Evolutionary conservation across 2,113 vertebrate genomes (phyloP), one percentile per base, ranked within the genome.

Genomic region (Dicaeum eximium): DNA sequence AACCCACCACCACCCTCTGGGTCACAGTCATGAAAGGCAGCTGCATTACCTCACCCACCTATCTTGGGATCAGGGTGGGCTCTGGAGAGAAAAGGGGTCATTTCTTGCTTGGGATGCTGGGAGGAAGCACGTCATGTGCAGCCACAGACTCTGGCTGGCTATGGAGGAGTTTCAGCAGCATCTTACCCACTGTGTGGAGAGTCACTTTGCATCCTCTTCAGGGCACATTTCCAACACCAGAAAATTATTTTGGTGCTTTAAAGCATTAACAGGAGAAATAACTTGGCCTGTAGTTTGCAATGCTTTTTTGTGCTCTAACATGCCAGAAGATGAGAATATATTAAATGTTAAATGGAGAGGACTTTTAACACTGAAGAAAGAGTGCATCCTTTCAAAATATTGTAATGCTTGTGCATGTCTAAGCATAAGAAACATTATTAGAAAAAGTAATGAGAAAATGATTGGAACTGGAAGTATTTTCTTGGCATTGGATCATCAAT

Each of bases 31-130:
- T 72, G 82, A 93, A 95, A 86, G 1, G 30, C 90, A 96, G 89
- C 70, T 94, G 82, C 79, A 37, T 95, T 58, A 80, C 78, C 70
- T 96, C 80, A 91, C 91, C 86, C 90, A 90, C 80, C 67, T 94
- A 33, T 60, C 95, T 86, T 37, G 62, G 88, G 80, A 91, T 73
- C 88, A 72, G 85, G 86, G 91, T 93, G 66, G 78, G 87, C 91
- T 89, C 84, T 5, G 6, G 28, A 35, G 81, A 75, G 69, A 42
- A 85, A 62, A 82, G 53, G 44, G 62, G 38, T 66, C 27, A 28
- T 48, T 1, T 5, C 50, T 71, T 35, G 44, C 44, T 57, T 0
- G 0, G 16, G 67, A 58, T 91, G 64, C 64, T 0, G 8, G 90
- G 38, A 61, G 47, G 48, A 60, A 60, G 51, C 35, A 8, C 0